These are phyloP conservation scores for Molorchus minor DNA, from an alignment of 2,888 invertebrate species.

Conservation along the genomic window DNA sequence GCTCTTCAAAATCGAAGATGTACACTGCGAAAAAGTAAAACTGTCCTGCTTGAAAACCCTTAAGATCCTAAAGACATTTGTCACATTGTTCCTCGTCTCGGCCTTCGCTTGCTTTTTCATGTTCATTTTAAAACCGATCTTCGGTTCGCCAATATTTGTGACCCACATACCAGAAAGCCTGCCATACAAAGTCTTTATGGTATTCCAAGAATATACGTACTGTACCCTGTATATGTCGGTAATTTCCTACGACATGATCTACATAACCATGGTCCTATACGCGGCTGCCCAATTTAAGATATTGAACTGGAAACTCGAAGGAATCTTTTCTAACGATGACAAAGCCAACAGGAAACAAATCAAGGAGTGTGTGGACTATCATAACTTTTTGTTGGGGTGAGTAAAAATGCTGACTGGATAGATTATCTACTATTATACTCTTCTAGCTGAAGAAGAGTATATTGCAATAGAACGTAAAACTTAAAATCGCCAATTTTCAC, in stretches of 20 bases:
- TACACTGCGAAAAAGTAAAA: background rate
- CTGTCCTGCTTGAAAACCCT: background rate
- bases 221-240: background rate
- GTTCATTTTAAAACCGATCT: background rate
- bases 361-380: constrained; percentile 19
- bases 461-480: too few relatives aligned
- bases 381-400: constrained; percentile 24
- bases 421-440: too few relatives aligned
- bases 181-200: background rate
- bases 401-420: background rate
- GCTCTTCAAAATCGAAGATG: background rate
- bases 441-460: too few relatives aligned
- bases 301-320: background rate
- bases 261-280: background rate
- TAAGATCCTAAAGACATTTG: background rate
- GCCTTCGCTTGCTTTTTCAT: background rate
- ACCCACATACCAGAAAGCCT: background rate
- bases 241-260: background rate
- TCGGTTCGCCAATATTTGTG: background rate
- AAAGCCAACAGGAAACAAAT: background rate
- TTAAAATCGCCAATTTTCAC: too few relatives aligned
- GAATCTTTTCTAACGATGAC: background rate
- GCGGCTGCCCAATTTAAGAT: background rate
- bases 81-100: background rate
- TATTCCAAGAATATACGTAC: background rate